Evolutionary conservation across 64 coral and sea anemone species (phyloP), one percentile per base, ranked within the genome.

Genomic region (Platygyra sinensis): DNA sequence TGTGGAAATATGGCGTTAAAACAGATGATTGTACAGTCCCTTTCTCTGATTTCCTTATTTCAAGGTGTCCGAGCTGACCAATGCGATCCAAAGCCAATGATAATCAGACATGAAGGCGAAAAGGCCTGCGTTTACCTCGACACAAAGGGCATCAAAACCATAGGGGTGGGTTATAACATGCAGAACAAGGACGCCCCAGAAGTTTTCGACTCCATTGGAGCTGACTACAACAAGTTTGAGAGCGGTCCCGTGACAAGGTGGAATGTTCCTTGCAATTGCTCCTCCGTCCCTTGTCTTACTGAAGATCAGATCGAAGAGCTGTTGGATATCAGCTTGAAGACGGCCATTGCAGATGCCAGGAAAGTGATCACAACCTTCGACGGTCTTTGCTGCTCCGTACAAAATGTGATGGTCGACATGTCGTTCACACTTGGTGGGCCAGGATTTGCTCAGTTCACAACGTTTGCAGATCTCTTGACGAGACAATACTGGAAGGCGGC

Each of bases 381-480:
- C 0, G 76, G 39, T 42, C 81, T 96, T 17, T 96, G 94, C 62
- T 96, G 94, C 30, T 55, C 90, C 28, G 94, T 96, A 15, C 94
- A 96, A 52, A 96, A 96, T 57, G 88, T 90, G 2, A 93, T 96
- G 91, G 94, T 96, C 8, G 94, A 96, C 83, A 96, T 96, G 94
- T 87, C 94, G 1, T 96, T 93, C 65, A 96, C 91, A 3, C 5
- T 96, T 3, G 94, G 94, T 29, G 75, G 81, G 8, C 11, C n/a
- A 10, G 1, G 80, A 22, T 96, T 96, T 31, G 8, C 77, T 65
- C 8, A 29, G 60, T 96, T 96, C 60, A 93, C 91, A 10, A 90
- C 87, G 8, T 96, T 96, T 89, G 33, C 91, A 24, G 22, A 13
- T 13, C 49, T 96, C 52, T 32, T 96, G 29, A 36, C 62, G 8